phyloP scores from a whole-genome alignment of 2,113 vertebrate genomes.

The Craseonycteris thonglongyai region DNA sequence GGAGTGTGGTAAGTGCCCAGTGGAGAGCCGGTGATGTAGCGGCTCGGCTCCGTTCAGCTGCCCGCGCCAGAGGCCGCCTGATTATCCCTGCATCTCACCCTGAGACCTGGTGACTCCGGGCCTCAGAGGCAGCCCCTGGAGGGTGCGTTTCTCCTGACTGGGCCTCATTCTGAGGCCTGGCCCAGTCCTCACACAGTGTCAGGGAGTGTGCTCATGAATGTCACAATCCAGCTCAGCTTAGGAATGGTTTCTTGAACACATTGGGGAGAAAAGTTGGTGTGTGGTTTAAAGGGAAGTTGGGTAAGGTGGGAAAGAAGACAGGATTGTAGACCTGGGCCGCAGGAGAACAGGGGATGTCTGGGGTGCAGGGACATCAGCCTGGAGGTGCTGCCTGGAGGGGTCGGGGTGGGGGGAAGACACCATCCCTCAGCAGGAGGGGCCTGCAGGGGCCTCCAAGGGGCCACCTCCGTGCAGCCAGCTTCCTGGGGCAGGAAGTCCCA shows the following conservation, averaged over 20 bases:
- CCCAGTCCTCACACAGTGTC: accelerated
- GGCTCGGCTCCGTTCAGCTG: neutral
- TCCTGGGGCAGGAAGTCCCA: conserved; percentile 56
- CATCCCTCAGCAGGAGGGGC: neutral
- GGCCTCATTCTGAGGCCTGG: neutral
- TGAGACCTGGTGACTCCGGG: neutral
- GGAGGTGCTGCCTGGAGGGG: neutral
- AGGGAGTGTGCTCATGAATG: neutral
- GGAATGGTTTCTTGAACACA: neutral
- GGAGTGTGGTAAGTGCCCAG: neutral
- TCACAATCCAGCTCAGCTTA: neutral
- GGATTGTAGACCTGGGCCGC: neutral
- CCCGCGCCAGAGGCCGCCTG: neutral
- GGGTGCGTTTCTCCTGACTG: neutral
- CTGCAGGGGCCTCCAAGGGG: neutral
- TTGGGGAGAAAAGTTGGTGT: neutral
- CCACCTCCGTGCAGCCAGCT: neutral
- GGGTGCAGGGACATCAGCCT: neutral
- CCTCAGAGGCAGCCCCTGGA: neutral
- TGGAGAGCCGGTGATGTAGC: accelerated
- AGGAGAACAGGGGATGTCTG: neutral
- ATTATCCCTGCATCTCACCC: neutral
- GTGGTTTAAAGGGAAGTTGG: neutral
- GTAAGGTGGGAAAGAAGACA: neutral
- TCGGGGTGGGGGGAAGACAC: neutral